Conservation (phyloP, 2,888 invertebrate genomes). For the Villa cingulata region DNA sequence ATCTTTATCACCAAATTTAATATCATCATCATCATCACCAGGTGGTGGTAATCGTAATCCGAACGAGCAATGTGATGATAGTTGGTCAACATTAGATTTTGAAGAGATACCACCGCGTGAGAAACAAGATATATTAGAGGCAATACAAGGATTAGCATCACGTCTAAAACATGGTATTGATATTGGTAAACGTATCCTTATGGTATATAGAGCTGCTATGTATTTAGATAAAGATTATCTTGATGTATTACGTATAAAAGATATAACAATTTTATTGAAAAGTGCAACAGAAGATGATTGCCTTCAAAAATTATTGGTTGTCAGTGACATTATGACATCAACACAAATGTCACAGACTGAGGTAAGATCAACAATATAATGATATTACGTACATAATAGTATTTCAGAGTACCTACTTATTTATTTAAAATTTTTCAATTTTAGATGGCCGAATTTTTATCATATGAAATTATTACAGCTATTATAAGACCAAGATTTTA, state of each 20-base stretch:
- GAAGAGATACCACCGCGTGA: constrained; percentile 33
- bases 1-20: not conserved
- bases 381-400: not conserved
- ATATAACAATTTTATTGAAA: constrained; percentile 40
- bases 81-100: constrained; percentile 28
- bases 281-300: constrained; percentile 41
- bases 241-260: constrained; percentile 39
- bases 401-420: no score
- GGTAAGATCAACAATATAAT: constrained; percentile 26
- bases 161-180: constrained; percentile 40
- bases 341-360: constrained; percentile 41
- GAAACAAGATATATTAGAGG: constrained; percentile 31
- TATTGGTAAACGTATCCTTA: constrained; percentile 41
- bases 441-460: constrained; percentile 42
- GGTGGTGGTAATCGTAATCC: constrained; percentile 10
- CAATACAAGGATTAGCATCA: constrained; percentile 39
- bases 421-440: constrained; percentile 12
- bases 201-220: constrained; percentile 43
- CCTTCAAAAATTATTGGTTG: constrained; percentile 43
- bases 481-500: constrained; percentile 36
- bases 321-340: constrained; percentile 45
- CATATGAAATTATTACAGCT: constrained; percentile 42
- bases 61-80: constrained; percentile 19
- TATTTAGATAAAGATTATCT: constrained; percentile 44
- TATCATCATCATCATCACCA: constrained; percentile 13